Evolutionary conservation across 2,797 vertebrate genomes (phyloP).

Genomic region (Phoebastria nigripes): DNA sequence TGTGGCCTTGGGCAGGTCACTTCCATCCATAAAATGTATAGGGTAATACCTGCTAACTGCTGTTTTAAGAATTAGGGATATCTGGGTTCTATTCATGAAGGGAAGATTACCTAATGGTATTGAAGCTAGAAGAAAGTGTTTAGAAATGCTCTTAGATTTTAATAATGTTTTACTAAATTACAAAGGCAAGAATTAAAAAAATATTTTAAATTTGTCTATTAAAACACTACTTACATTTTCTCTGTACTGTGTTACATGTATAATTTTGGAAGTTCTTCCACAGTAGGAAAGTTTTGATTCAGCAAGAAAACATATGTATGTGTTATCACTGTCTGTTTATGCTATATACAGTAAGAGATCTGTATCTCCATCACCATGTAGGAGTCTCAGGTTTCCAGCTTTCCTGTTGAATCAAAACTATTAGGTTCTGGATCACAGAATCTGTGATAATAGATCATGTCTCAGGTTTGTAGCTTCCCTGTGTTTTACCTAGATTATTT

Average conservation of each 20-base stretch:
- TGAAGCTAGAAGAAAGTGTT: background rate
- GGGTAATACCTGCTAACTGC: background rate
- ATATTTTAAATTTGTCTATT: background rate
- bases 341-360: background rate
- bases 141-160: background rate
- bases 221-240: background rate
- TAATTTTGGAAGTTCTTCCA: background rate
- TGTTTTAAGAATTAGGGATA: background rate
- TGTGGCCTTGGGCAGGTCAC: background rate
- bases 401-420: background rate
- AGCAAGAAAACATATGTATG: background rate
- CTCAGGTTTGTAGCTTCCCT: background rate
- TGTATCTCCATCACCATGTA: background rate
- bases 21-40: background rate
- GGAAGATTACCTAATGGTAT: background rate
- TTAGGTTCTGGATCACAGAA: background rate
- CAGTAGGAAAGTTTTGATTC: background rate
- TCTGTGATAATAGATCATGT: background rate
- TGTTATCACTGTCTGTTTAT: background rate
- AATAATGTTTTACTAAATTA: background rate
- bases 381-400: background rate
- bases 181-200: background rate
- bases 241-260: background rate
- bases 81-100: background rate
- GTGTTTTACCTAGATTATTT: background rate